A percentile compares a stretch with the other conserved stretches of the same genome.
Evolutionary conservation across 2,888 invertebrate genomes (phyloP).

Genomic region (Lycaena phlaeas): DNA sequence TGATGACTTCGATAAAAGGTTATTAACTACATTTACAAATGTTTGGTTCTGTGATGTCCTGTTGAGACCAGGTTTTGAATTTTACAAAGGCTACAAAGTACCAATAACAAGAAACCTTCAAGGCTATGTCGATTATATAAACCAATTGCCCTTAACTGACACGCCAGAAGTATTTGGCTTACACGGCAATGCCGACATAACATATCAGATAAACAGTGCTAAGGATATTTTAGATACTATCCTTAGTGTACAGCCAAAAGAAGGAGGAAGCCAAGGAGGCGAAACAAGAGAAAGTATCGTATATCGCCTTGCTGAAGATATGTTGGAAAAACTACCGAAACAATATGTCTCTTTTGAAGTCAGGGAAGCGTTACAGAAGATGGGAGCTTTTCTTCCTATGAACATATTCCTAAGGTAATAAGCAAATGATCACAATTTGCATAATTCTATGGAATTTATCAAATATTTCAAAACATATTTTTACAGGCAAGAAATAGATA

Average conservation of each 20-base stretch:
- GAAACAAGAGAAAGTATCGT: constrained; percentile 95
- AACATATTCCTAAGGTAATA: constrained; percentile 91
- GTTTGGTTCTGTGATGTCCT: constrained; percentile 96
- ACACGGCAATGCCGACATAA: constrained; percentile 96
- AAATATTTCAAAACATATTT: too few relatives aligned
- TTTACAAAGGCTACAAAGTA: constrained; percentile 93
- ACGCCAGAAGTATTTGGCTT: constrained; percentile 98
- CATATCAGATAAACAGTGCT: constrained; percentile 97
- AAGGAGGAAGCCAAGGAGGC: constrained; percentile 91
- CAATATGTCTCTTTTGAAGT: constrained; percentile 93
- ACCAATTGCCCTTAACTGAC: constrained; percentile 86
- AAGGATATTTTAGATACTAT: constrained; percentile 95
- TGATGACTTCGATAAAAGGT: constrained; percentile 95
- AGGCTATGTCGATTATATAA: constrained; percentile 90
- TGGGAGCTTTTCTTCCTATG: constrained; percentile 95
- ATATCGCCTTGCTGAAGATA: constrained; percentile 92
- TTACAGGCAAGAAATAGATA: constrained; percentile 80
- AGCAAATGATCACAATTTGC: too few relatives aligned
- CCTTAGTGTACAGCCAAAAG: constrained; percentile 97
- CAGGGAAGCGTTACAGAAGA: constrained; percentile 88
- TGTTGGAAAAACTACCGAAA: constrained; percentile 83
- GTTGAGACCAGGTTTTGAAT: constrained; percentile 90
- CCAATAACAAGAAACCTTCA: constrained; percentile 85
- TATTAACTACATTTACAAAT: constrained; percentile 93
- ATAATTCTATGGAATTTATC: too few relatives aligned